Evolutionary conservation across 2,888 invertebrate species (phyloP).

Genomic region (Agonopterix heracliana): DNA sequence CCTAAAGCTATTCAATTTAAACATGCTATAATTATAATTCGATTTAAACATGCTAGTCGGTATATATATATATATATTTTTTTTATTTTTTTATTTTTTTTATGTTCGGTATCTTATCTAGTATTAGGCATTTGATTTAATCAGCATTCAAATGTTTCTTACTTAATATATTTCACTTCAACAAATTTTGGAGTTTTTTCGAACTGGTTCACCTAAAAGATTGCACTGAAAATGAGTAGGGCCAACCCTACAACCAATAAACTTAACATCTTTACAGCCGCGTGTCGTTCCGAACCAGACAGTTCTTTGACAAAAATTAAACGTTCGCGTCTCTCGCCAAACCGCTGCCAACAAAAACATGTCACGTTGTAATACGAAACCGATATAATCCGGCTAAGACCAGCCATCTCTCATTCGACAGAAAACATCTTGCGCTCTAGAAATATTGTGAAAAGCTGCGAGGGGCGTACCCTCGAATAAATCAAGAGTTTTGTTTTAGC

Average conservation of each 20-base stretch:
- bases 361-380: conserved; percentile 37
- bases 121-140: too few species aligned
- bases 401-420: conserved; percentile 58
- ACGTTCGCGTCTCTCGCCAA: conserved; percentile 18
- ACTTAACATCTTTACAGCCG: conserved; percentile 10
- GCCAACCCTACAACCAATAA: conserved; percentile 2
- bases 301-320: conserved; percentile 21
- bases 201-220: too few species aligned
- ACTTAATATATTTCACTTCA: too few species aligned
- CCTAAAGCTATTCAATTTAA: too few species aligned
- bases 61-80: too few species aligned
- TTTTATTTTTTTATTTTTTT: too few species aligned
- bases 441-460: conserved; percentile 64
- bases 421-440: conserved; percentile 66
- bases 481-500: conserved; percentile 56
- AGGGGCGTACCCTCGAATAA: conserved; percentile 41
- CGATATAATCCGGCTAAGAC: conserved; percentile 47
- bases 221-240: too few species aligned
- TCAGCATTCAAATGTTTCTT: too few species aligned
- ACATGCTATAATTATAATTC: too few species aligned
- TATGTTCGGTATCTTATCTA: too few species aligned
- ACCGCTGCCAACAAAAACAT: conserved; percentile 62
- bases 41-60: too few species aligned
- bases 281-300: background rate
- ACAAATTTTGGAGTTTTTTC: too few species aligned